Conservation (phyloP, 2,888 invertebrate species). For the Bruchidius siliquastri region DNA sequence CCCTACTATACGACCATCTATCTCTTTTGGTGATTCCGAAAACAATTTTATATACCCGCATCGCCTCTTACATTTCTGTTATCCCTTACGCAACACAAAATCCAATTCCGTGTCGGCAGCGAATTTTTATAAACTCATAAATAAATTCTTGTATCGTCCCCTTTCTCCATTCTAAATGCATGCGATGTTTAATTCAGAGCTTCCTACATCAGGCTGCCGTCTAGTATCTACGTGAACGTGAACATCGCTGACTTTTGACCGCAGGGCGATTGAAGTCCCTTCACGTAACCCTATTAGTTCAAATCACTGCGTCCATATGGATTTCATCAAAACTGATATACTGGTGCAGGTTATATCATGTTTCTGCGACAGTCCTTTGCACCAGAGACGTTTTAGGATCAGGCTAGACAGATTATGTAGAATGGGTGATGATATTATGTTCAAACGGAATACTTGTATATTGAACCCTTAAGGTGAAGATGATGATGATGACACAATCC, state of each 20-base stretch:
- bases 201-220: background rate
- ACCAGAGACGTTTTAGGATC: background rate
- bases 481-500: no score
- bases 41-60: background rate
- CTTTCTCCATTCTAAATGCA: background rate
- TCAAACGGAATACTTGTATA: no score
- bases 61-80: background rate
- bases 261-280: conserved; percentile 17
- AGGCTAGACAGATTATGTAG: no score
- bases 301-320: conserved; percentile 30
- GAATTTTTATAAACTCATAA: background rate
- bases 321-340: conserved; percentile 28
- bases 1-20: no score
- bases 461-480: no score
- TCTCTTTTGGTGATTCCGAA: background rate
- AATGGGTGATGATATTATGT: no score
- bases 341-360: conserved; percentile 6
- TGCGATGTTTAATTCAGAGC: background rate
- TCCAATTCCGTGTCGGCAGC: background rate
- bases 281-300: conserved; percentile 32
- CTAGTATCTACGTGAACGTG: background rate
- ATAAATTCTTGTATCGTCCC: background rate
- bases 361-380: background rate
- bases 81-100: background rate
- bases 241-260: background rate